Evolutionary conservation across 2,888 invertebrate species (phyloP).

Genomic region (Palloptera scutellata): DNA sequence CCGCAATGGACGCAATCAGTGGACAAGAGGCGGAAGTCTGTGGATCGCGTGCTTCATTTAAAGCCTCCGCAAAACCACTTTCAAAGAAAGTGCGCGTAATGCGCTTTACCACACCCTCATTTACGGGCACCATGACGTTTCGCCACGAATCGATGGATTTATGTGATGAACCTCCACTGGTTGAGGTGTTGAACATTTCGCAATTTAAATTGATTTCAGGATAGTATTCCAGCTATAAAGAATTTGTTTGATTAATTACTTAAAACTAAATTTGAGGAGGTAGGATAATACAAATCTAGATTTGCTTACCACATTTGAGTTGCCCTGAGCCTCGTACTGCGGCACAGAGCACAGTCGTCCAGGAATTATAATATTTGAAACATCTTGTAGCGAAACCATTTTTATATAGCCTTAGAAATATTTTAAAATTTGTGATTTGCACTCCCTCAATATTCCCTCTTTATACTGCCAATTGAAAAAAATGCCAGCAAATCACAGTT

Average conservation of each 20-base stretch:
- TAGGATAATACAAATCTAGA: neutral
- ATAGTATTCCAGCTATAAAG: constrained; percentile 69
- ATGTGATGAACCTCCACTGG: constrained; percentile 52
- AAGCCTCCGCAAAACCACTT: constrained; percentile 75
- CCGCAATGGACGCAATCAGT: constrained; percentile 68
- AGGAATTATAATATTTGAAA: constrained; percentile 66
- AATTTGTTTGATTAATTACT: neutral
- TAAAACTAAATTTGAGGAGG: too few species aligned
- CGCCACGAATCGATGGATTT: constrained; percentile 59
- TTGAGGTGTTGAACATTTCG: constrained; percentile 70
- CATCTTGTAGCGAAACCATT: constrained; percentile 68
- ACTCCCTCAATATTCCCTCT: too few species aligned
- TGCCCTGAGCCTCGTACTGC: constrained; percentile 62
- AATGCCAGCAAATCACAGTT: too few species aligned
- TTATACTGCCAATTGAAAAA: too few species aligned
- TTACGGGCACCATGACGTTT: constrained; percentile 70
- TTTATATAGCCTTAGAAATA: neutral
- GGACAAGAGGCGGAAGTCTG: constrained; percentile 57
- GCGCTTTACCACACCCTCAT: constrained; percentile 78
- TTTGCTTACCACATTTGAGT: constrained; percentile 62
- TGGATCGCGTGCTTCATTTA: constrained; percentile 70
- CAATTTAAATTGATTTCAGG: constrained; percentile 74
- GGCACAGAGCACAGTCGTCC: constrained; percentile 69
- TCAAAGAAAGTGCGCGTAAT: constrained; percentile 80
- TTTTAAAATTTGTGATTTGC: too few species aligned